Evolutionary conservation across 2,888 invertebrate genomes (phyloP), one percentile per base, ranked within the genome.

Genomic region (Morpho achilles): DNA sequence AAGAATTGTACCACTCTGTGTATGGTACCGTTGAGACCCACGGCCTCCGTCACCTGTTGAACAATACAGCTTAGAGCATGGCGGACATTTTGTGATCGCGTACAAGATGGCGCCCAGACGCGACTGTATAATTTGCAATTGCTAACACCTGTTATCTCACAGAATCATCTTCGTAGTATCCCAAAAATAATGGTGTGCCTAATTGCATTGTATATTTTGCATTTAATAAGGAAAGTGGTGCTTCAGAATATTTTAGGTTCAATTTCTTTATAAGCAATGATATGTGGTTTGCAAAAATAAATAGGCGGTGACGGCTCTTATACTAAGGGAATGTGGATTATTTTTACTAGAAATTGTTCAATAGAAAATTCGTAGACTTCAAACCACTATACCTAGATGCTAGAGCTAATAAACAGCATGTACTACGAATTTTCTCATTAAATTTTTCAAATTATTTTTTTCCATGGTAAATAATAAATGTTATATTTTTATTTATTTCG

Each of bases 1-100:
- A 92, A 92, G 91, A 92, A 92, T 75, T 92, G 92, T 80, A 92
- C 92, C 91, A 92, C 88, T 87, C 92, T 90, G 89, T 92, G 91
- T 80, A 92, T 91, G 85, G 91, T 92, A 84, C 92, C 91, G 91
- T 92, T 91, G 84, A 89, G 91, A 84, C 91, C 91, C 84, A 92
- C 91, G 82, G 91, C 87, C 88, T 91, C 91, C 87, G 91, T 87
- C 91, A 92, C 92, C 92, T 92, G 92, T 87, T 88, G 91, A 91
- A 91, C 89, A 91, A 90, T 70, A 91, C 80, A 87, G 81, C 86
- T 76, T 87, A 83, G 70, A 85, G 79, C 80, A 84, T 73, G 74
- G 79, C 82, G 75, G 79, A 82, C 83, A 84, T 82, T 69, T 79
- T 75, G 74, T 68, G 54, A 56, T 68, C 68, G 56, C 64, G 61